Evolutionary conservation across 30 jellyfish, hydroid and myxozoan species (phyloP), one percentile per base, ranked within the genome.

Genomic region (Hydractinia echinata): DNA sequence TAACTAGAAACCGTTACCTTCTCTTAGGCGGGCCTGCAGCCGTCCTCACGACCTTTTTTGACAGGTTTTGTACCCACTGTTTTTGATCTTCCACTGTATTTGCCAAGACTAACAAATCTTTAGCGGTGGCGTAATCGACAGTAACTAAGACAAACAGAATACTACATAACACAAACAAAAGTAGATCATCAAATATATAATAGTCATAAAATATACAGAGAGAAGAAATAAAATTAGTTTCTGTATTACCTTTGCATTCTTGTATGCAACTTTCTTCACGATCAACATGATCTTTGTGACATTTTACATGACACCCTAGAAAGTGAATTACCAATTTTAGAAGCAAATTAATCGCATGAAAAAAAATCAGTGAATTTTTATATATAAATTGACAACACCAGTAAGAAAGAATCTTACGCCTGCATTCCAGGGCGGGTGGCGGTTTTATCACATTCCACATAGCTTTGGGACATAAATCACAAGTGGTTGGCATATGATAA

Each of bases 271-370:
- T 85, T 56, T 91, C 97, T 55, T 91, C 97, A 71, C 95, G 82
- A 76, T 91, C 97, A 10, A 91, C 95, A 83, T 91, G 97, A 67
- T 91, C 97, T 60, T 85, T 91, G 53, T 91, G 97, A 55, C 96
- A 86, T 67, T 91, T 91, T 5, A 91, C 77, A 53, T 85, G 97
- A 74, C 97, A 91, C 48, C 97, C 97, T 91, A 76, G 9, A 73
- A 84, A 15, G 6, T 10, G 44, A 30, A 30, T 30, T 30, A 49
- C 16, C 66, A 79, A 30, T 30, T 30, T 30, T 30, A 30, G 19
- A 58, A 58, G 19, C 69, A 3, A 11, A 30, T 76, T 15, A 8
- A 19, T 16, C 5, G 51, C 10, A 77, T 53, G 53, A 10, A 11
- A 51, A 77, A 77, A 30, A 54, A 51, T 4, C 60, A 4, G 15